Base-by-base conservation (phyloP, 2,797 vertebrate genomes). In the Sebastes trivittatus region DNA sequence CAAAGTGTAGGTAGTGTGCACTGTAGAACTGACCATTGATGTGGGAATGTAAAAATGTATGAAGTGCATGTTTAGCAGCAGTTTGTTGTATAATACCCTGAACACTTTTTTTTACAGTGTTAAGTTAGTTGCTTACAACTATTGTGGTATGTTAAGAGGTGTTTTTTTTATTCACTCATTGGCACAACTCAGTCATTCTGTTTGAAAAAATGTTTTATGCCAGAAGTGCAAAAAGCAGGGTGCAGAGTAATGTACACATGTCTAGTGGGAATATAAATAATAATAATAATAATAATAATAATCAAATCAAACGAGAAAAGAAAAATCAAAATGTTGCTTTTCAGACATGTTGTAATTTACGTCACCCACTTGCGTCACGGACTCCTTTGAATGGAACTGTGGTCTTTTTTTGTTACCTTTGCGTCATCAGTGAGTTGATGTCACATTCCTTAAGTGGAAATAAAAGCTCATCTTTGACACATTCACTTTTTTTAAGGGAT, bases 381-480 rank as follows among this genome's bases (percentile, higher is more conserved):
- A 14, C 52, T 65, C 54, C 25, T 9, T 60, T 78, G 60, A 77
- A 76, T 60, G 23, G 4, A 25, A 29, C 42, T 7, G 67, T 59
- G 64, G 8, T 61, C 58, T 71, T 60, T 63, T 56, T 36, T 36
- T 71, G 38, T n/a, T 49, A 52, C 55, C 23, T 78, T 52, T 71
- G 38, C 75, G 34, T 82, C 65, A 25, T 74, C 66, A 34, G 14
- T 54, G 67, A 66, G 52, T 76, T 60, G n/a, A 38, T 64, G 63
- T 77, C 73, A 20, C 38, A 59, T 36, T 79, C 54, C 79, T 63
- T 80, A n/a, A 64, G 66, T 56, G 75, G 30, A 80, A 85, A 87
- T 78, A 77, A 82, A 86, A 77, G 62, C 64, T 92, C 80, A 70
- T 86, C 77, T 87, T 79, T 87, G 84, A 88, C 89, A 88, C 63